A percentile compares a stretch with the other conserved stretches of the same genome.
phyloP scores from a whole-genome alignment of 1,140 invertebrate genomes.

The Rhagoletis pomonella region DNA sequence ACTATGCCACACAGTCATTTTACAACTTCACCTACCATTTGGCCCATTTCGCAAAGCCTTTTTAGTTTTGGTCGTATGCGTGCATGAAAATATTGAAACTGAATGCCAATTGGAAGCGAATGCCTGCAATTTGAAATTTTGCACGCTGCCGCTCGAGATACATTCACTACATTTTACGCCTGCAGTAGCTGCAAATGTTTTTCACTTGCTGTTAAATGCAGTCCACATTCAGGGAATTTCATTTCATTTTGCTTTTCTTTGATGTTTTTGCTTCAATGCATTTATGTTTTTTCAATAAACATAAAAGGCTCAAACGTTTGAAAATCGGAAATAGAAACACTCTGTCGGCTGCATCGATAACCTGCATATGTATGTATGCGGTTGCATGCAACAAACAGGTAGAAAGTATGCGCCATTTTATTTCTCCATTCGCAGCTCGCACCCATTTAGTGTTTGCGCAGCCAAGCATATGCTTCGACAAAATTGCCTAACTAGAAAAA shows the following conservation, averaged over 20 bases:
- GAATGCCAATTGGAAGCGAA: neutral
- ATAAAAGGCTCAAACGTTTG: neutral
- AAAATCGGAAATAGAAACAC: neutral
- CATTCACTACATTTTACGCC: neutral
- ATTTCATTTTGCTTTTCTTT: neutral
- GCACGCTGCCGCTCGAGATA: neutral
- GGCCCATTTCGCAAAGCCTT: neutral
- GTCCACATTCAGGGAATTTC: neutral
- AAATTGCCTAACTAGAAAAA: too few species aligned
- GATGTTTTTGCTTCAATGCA: neutral
- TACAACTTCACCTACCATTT: neutral
- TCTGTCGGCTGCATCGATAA: too few species aligned
- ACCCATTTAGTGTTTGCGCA: too few species aligned
- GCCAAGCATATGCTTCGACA: too few species aligned
- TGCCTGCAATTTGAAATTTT: neutral
- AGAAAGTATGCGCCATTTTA: too few species aligned
- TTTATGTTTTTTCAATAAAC: slow-evolving; percentile 15
- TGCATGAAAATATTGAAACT: neutral
- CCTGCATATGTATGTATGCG: too few species aligned
- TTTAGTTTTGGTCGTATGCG: neutral
- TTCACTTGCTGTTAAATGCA: neutral
- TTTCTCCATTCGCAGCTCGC: too few species aligned
- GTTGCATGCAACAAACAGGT: too few species aligned
- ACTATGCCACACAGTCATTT: neutral
- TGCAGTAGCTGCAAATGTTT: neutral